Evolutionary conservation across 2,888 invertebrate genomes (phyloP).

Genomic region (Ormia ochracea): DNA sequence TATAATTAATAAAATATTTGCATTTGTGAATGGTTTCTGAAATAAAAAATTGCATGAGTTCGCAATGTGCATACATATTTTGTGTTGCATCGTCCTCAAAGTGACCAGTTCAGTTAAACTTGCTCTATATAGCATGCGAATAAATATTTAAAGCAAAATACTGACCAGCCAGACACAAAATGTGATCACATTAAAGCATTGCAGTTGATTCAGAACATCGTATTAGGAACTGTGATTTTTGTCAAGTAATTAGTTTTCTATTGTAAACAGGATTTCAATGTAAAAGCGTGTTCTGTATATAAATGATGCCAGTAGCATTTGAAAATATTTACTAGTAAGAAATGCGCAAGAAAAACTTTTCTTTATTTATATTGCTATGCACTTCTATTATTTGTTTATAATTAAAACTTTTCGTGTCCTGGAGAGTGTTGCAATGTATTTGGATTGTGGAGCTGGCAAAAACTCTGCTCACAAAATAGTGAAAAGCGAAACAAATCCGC

Average conservation of each 20-base stretch:
- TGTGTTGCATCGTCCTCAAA: too few species aligned
- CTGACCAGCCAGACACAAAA: too few species aligned
- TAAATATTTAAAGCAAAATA: too few species aligned
- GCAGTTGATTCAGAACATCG: neutral
- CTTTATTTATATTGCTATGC: conserved; percentile 15
- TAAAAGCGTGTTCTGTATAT: conserved; percentile 15
- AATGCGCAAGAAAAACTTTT: neutral
- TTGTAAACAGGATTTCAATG: conserved; percentile 16
- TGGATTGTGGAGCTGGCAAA: conserved; percentile 13
- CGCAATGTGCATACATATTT: neutral
- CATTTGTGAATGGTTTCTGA: neutral
- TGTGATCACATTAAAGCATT: neutral
- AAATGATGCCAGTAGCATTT: conserved; percentile 28
- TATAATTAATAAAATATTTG: conserved; percentile 26
- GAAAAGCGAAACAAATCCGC: too few species aligned
- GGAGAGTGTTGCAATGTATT: neutral
- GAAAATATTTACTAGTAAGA: neutral
- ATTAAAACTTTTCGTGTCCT: conserved; percentile 40
- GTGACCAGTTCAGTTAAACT: neutral
- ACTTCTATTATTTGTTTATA: conserved; percentile 44
- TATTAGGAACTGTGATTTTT: conserved; percentile 15
- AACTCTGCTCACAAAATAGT: neutral
- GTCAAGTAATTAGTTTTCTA: conserved; percentile 42
- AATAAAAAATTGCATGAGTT: conserved; percentile 20
- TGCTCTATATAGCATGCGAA: too few species aligned